Evolutionary conservation across 2,113 vertebrate genomes (phyloP).

Genomic region (Scytalopus superciliaris): DNA sequence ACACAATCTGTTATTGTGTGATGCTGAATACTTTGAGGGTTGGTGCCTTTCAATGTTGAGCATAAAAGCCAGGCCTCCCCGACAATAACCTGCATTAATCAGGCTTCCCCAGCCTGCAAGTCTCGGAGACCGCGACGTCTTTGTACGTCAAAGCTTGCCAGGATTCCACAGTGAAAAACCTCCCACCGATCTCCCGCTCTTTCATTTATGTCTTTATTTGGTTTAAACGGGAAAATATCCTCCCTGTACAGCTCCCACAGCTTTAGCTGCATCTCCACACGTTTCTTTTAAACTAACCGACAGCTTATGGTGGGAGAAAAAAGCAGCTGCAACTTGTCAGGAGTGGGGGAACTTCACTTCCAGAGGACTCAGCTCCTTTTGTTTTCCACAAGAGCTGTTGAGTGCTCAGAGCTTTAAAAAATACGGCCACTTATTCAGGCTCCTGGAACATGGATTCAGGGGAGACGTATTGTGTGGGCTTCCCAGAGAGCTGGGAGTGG

Average conservation of each 20-base stretch:
- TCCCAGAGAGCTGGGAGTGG: not conserved
- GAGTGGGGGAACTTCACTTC: not conserved
- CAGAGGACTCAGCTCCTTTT: constrained; percentile 15
- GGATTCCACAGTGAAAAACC: not conserved
- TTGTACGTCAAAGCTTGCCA: not conserved
- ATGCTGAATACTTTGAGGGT: constrained; percentile 15
- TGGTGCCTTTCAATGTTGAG: constrained; percentile 42
- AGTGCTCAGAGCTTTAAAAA: not conserved
- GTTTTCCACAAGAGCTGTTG: constrained; percentile 24
- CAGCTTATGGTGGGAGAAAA: not conserved
- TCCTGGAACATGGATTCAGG: not conserved
- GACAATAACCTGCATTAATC: constrained; percentile 61
- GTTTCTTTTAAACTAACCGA: not conserved
- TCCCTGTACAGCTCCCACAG: not conserved
- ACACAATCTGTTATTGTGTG: constrained; percentile 51
- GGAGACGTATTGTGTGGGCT: not conserved
- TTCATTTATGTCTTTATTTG: not conserved
- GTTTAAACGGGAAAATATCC: not conserved
- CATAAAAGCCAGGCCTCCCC: constrained; percentile 41
- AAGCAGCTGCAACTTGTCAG: constrained; percentile 34
- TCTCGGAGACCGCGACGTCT: not conserved
- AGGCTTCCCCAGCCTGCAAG: not conserved
- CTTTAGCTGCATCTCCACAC: not conserved
- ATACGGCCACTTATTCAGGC: not conserved
- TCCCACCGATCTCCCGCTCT: not conserved